Conservation (phyloP, 2,797 vertebrate genomes). For the Dryobates pubescens region DNA sequence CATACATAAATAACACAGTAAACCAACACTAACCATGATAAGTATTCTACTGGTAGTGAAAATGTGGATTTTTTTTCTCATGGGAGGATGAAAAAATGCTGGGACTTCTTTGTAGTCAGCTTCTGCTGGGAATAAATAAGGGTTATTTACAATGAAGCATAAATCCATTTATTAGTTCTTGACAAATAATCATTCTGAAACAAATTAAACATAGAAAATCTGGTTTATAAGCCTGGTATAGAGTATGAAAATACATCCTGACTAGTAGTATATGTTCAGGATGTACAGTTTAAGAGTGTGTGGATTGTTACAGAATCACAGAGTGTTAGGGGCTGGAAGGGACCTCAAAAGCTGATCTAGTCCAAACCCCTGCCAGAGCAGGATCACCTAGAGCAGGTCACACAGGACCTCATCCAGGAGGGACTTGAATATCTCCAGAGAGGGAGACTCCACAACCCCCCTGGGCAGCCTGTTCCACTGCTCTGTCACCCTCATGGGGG, state of each 20-base stretch:
- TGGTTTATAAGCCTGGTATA: background rate
- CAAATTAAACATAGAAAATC: background rate
- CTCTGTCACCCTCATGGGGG: too few species aligned
- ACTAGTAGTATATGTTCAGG: background rate
- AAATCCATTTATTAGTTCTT: background rate
- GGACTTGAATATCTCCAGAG: too few species aligned
- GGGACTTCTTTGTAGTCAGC: background rate
- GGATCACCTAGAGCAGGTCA: too few species aligned
- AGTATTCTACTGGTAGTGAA: background rate
- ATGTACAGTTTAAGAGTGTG: background rate
- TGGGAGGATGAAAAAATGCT: background rate
- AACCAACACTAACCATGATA: background rate
- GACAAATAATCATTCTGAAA: background rate
- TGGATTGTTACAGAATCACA: background rate
- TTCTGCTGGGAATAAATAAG: background rate
- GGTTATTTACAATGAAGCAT: background rate
- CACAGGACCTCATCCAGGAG: too few species aligned
- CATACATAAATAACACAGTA: background rate
- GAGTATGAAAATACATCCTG: background rate
- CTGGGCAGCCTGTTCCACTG: too few species aligned
- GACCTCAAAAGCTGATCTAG: too few species aligned
- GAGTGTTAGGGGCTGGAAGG: too few species aligned
- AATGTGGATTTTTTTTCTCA: background rate
- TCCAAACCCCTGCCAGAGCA: too few species aligned
- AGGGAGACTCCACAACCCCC: too few species aligned